Evolutionary conservation across 2,888 invertebrate species (phyloP).

Genomic region (Acleris holmiana): DNA sequence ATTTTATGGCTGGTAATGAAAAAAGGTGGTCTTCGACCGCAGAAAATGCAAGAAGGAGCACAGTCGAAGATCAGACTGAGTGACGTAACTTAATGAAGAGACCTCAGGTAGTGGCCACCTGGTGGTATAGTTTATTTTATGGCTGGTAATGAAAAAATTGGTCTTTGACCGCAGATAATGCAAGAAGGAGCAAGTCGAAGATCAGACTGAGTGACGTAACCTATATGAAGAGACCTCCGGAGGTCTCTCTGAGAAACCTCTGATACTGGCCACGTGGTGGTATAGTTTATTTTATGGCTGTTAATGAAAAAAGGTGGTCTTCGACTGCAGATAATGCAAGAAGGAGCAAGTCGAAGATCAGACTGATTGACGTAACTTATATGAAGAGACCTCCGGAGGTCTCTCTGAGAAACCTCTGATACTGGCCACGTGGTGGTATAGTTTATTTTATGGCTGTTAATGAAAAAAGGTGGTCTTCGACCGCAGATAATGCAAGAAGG

Average conservation of each 20-base stretch:
- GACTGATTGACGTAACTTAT: constrained; percentile 45
- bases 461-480: background rate
- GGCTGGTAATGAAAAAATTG: constrained; percentile 14
- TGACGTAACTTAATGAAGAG: constrained; percentile 62
- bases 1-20: constrained; percentile 30
- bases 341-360: no score
- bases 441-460: constrained; percentile 37
- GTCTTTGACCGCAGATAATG: no score
- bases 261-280: no score
- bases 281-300: no score
- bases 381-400: constrained; percentile 68
- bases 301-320: background rate
- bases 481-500: no score
- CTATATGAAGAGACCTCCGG: no score
- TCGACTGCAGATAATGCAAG: no score
- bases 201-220: no score
- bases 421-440: constrained; percentile 39
- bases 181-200: no score
- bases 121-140: constrained; percentile 37
- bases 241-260: no score
- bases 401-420: constrained; percentile 61
- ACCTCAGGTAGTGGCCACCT: constrained; percentile 49
- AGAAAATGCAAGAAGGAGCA: no score
- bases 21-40: background rate
- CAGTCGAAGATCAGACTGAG: no score